These are phyloP conservation scores for Cyanoramphus novaezelandiae DNA, from an alignment of 2,113 vertebrate genomes.

Conservation along the genomic window DNA sequence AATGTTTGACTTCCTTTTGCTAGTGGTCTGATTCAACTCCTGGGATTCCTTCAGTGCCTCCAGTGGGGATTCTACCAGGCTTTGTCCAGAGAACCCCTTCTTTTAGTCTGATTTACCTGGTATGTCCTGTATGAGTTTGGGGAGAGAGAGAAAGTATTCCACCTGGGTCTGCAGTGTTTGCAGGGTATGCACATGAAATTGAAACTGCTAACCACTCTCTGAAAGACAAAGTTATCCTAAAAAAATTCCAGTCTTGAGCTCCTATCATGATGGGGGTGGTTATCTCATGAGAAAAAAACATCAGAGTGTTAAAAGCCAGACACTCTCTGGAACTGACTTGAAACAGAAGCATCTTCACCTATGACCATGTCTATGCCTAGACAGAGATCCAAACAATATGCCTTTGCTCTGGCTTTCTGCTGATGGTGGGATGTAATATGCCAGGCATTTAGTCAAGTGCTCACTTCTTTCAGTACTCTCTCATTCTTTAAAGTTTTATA, in stretches of 20 bases:
- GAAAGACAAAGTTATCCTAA: neutral
- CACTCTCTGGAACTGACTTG: neutral
- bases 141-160: neutral
- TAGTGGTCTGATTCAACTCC: neutral
- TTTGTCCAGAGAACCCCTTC: neutral
- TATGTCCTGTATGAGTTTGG: neutral
- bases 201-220: neutral
- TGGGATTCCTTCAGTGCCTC: neutral
- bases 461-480: neutral
- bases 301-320: neutral
- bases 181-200: neutral
- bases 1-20: neutral
- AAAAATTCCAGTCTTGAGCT: neutral
- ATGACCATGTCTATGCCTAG: neutral
- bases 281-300: neutral
- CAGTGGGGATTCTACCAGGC: neutral
- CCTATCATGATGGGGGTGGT: neutral
- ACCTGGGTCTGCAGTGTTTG: neutral
- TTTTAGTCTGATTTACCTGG: neutral
- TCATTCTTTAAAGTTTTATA: neutral
- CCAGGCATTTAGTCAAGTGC: neutral
- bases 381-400: neutral
- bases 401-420: neutral
- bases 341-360: neutral
- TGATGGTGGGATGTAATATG: neutral